These are phyloP conservation scores for Akabosia matsudoensis DNA, from an alignment of 1,140 invertebrate species.

Conservation along the genomic window DNA sequence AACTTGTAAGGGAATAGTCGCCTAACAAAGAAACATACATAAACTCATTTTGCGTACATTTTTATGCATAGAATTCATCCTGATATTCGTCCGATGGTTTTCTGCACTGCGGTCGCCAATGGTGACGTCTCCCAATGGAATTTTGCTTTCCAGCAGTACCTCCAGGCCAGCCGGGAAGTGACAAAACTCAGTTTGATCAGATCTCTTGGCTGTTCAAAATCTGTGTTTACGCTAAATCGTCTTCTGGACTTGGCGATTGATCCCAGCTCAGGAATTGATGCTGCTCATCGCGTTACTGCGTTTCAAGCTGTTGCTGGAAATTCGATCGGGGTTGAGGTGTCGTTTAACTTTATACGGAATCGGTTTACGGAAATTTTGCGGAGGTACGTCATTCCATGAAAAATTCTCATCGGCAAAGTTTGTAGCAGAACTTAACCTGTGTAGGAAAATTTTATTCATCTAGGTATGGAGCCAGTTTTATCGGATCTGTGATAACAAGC, in stretches of 20 bases:
- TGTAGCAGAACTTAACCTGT: neutral
- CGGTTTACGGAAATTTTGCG: conserved; percentile 25
- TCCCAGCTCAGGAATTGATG: conserved; percentile 21
- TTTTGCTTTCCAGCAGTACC: conserved; percentile 70
- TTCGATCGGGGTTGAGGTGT: conserved; percentile 27
- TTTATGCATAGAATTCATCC: conserved; percentile 27
- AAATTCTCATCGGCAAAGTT: neutral
- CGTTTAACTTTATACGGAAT: conserved; percentile 32
- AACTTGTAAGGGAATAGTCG: too few relatives aligned
- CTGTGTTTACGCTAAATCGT: conserved; percentile 24
- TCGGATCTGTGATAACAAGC: conserved; percentile 22
- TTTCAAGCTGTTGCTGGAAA: conserved; percentile 43
- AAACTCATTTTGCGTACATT: too few relatives aligned
- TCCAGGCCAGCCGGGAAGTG: conserved; percentile 8
- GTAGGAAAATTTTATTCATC: neutral
- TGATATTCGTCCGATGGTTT: conserved; percentile 55
- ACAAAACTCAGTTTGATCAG: conserved; percentile 28
- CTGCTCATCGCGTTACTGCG: conserved; percentile 14
- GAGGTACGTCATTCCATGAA: conserved; percentile 10
- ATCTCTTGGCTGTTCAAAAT: conserved; percentile 33
- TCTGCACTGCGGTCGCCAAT: conserved; percentile 70
- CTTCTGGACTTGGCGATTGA: conserved; percentile 35
- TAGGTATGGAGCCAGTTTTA: conserved; percentile 23
- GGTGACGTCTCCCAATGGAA: conserved; percentile 74
- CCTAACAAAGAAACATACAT: too few relatives aligned